A percentile compares a stretch with the other conserved stretches of the same genome.
These are phyloP conservation scores for Acridotheres tristis DNA, from an alignment of 2,797 vertebrate species.

Conservation along the genomic window DNA sequence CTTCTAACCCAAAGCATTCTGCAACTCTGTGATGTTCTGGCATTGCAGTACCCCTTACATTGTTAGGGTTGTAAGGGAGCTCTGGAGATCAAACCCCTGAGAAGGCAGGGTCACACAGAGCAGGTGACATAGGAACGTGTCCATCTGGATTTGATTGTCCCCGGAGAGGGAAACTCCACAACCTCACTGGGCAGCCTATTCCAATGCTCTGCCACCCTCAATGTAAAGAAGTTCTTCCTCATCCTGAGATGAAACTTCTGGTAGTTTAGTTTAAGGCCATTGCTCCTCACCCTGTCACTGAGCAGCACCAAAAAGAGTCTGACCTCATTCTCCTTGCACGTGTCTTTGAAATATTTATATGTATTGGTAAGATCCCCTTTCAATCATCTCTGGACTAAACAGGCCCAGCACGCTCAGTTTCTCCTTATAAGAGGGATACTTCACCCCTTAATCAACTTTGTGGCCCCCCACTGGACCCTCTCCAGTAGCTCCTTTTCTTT, in stretches of 20 bases:
- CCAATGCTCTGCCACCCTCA: neutral
- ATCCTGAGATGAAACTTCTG: neutral
- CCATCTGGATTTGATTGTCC: neutral
- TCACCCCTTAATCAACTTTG: neutral
- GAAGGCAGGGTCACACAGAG: neutral
- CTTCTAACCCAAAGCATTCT: neutral
- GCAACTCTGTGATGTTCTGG: neutral
- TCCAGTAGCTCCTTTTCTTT: neutral
- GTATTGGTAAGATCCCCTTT: neutral
- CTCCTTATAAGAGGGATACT: neutral
- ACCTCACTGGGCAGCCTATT: neutral
- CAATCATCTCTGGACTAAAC: neutral
- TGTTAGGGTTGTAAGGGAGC: neutral
- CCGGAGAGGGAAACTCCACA: neutral
- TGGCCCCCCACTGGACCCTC: neutral
- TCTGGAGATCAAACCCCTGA: neutral
- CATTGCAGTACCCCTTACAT: neutral
- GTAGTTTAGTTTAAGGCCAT: neutral
- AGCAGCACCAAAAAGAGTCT: neutral
- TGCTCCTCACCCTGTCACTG: neutral
- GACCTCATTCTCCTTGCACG: neutral
- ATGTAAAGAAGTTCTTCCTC: neutral
- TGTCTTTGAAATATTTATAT: neutral
- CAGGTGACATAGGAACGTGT: accelerated
- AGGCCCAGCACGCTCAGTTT: neutral